Evolutionary conservation across 2,113 vertebrate genomes (phyloP).

Genomic region (Ariopsis seemanni): DNA sequence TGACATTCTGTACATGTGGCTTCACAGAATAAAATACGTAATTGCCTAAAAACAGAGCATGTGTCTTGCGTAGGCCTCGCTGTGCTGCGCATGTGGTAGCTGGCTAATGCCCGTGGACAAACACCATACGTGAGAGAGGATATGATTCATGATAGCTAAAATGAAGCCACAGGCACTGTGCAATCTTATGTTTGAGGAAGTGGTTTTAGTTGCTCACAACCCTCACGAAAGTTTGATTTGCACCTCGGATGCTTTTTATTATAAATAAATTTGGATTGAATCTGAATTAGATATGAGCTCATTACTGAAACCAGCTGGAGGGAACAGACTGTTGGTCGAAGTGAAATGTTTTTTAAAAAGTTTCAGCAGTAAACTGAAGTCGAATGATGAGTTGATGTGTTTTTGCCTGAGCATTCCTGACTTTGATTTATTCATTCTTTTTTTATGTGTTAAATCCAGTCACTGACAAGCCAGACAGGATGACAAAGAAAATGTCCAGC

Average conservation of each 20-base stretch:
- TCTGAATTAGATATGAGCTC: not conserved
- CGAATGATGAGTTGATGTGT: not conserved
- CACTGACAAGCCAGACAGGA: not conserved
- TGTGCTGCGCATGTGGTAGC: not conserved
- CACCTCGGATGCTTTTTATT: not conserved
- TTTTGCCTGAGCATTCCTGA: not conserved
- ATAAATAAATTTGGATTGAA: not conserved
- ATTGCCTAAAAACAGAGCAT: not conserved
- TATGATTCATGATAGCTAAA: not conserved
- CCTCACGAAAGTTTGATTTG: too few relatives aligned
- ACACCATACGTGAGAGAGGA: not conserved
- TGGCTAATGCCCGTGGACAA: not conserved
- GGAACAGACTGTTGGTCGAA: not conserved
- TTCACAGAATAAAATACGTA: not conserved
- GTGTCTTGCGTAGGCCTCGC: not conserved
- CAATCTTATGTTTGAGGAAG: not conserved
- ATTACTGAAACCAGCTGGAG: not conserved
- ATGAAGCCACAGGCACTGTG: not conserved
- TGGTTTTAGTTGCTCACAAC: not conserved
- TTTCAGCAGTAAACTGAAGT: not conserved
- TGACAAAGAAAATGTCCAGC: not conserved
- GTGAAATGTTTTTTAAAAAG: not conserved
- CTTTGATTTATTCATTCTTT: not conserved
- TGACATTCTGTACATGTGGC: not conserved
- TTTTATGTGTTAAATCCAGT: not conserved